A percentile compares a stretch with the other conserved stretches of the same genome.
Conservation (phyloP, 1,140 invertebrate genomes). For the Leptinotarsa undecemlineata region DNA sequence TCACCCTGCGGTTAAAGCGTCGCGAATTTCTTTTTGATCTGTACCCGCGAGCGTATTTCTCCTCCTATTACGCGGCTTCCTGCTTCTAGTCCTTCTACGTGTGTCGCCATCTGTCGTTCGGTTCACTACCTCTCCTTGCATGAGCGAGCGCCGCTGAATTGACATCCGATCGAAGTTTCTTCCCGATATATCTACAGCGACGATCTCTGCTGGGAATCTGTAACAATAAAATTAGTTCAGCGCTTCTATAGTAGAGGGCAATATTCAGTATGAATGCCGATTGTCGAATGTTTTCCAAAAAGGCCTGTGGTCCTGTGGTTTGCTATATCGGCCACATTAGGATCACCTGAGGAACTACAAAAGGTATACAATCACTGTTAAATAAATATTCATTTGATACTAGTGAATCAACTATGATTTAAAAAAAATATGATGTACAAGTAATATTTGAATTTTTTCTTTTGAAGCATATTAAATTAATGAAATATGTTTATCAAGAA, state of each 20-base stretch:
- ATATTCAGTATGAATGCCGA: neutral
- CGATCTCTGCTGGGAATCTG: constrained; percentile 84
- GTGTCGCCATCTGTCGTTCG: constrained; percentile 60
- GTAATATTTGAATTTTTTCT: too few species aligned
- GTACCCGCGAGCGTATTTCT: constrained; percentile 88
- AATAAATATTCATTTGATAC: too few species aligned
- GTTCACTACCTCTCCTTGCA: constrained; percentile 56
- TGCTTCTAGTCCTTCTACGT: constrained; percentile 70
- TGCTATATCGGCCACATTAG: too few species aligned
- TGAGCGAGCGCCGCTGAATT: constrained; percentile 76
- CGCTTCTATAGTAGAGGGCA: neutral
- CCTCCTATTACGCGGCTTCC: constrained; percentile 77
- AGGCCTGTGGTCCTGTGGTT: too few species aligned
- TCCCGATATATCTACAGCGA: constrained; percentile 85
- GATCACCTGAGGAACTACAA: too few species aligned
- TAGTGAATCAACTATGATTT: too few species aligned
- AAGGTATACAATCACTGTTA: too few species aligned
- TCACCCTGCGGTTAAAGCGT: constrained; percentile 74
- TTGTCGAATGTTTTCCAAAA: too few species aligned
- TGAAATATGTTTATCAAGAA: too few species aligned
- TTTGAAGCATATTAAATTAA: too few species aligned
- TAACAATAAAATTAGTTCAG: constrained; percentile 19
- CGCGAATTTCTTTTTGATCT: constrained; percentile 82
- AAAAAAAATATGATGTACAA: too few species aligned
- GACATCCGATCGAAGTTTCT: constrained; percentile 86